These are phyloP conservation scores for Eumaeus atala DNA, from an alignment of 1,140 invertebrate species.

Conservation along the genomic window DNA sequence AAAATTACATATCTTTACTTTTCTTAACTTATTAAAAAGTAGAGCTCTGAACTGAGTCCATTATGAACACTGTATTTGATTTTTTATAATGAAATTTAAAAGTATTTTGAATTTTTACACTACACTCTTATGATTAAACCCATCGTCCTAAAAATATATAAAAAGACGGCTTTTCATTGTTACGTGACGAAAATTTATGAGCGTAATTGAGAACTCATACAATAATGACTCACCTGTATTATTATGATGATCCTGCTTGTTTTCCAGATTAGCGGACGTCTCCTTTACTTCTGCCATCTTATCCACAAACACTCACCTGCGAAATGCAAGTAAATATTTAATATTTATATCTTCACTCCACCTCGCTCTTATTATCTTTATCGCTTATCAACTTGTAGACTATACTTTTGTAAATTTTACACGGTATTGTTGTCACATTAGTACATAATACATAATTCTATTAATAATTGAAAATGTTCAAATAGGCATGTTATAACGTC, in stretches of 20 bases:
- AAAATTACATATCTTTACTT: too few relatives aligned
- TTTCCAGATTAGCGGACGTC: constrained; percentile 29
- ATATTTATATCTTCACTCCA: not conserved
- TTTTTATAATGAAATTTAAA: too few relatives aligned
- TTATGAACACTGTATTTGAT: too few relatives aligned
- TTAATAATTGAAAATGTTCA: too few relatives aligned
- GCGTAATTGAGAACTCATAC: not conserved
- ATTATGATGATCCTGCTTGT: constrained; percentile 57
- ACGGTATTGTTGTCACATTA: too few relatives aligned
- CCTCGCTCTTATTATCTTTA: not conserved
- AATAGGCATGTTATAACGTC: too few relatives aligned
- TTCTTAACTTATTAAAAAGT: too few relatives aligned
- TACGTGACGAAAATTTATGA: not conserved
- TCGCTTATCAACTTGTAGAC: not conserved
- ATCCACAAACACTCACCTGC: constrained; percentile 26
- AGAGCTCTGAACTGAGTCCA: too few relatives aligned
- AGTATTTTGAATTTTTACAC: too few relatives aligned
- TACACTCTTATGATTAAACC: too few relatives aligned
- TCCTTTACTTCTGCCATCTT: constrained; percentile 74
- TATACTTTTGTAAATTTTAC: not conserved
- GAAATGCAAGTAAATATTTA: constrained; percentile 15
- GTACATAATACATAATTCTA: too few relatives aligned
- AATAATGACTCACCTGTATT: constrained; percentile 42
- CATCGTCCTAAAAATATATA: not conserved
- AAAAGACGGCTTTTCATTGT: not conserved